Percentiles rank a stretch among this genome's conserved stretches.
These are phyloP conservation scores for Pinna nobilis DNA, from an alignment of 1,140 invertebrate genomes.

Conservation along the genomic window DNA sequence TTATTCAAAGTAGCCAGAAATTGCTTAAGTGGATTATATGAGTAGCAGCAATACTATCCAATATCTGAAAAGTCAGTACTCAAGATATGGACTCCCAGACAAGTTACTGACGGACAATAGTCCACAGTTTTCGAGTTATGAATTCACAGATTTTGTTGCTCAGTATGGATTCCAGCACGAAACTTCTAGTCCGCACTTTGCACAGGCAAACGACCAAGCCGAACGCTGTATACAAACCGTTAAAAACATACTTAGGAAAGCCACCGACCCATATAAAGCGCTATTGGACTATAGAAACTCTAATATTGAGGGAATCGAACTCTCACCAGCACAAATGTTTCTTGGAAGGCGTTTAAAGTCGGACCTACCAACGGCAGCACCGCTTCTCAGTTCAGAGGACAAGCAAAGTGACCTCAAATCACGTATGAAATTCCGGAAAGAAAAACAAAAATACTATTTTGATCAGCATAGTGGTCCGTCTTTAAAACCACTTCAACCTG, in stretches of 20 bases:
- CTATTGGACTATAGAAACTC: constrained; percentile 24
- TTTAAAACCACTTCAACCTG: neutral
- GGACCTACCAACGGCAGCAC: constrained; percentile 8
- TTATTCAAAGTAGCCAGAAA: constrained; percentile 33
- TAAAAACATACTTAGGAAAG: constrained; percentile 15
- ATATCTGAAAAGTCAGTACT: constrained; percentile 20
- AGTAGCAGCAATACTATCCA: neutral
- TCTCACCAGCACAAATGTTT: constrained; percentile 31
- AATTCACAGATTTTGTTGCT: constrained; percentile 72
- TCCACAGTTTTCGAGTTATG: constrained; percentile 54
- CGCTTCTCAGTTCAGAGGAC: neutral
- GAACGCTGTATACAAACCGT: constrained; percentile 48
- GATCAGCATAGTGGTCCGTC: neutral
- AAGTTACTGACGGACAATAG: constrained; percentile 74
- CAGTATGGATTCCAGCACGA: constrained; percentile 70
- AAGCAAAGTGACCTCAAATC: neutral
- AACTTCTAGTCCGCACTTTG: constrained; percentile 52
- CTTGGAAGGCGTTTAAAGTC: constrained; percentile 24
- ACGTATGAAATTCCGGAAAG: neutral
- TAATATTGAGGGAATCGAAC: constrained; percentile 1
- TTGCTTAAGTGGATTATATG: constrained; percentile 15
- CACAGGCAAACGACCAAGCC: constrained; percentile 58
- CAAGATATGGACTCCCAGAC: constrained; percentile 38
- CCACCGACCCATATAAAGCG: constrained; percentile 13
- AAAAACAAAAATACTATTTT: neutral